Evolutionary conservation across 2,113 vertebrate genomes (phyloP).

Genomic region (Platycercus adscitus): DNA sequence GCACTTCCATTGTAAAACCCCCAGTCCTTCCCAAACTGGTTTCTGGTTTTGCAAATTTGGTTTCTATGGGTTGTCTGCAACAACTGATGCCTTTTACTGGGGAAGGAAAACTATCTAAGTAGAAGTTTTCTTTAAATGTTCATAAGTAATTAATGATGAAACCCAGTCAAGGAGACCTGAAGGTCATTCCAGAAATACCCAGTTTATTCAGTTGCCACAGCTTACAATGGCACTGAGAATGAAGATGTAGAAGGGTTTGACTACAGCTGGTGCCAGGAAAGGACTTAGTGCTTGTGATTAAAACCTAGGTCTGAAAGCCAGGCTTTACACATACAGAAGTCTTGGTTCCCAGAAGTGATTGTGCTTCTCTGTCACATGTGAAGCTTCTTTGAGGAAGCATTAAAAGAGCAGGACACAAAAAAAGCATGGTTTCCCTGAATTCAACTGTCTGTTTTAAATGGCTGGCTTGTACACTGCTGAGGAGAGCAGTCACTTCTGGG

Average conservation of each 20-base stretch:
- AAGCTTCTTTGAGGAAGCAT: background rate
- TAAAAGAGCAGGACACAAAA: background rate
- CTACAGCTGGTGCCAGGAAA: background rate
- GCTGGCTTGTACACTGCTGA: background rate
- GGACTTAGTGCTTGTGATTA: background rate
- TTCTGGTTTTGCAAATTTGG: background rate
- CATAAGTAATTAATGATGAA: background rate
- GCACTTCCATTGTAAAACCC: background rate
- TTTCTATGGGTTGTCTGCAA: background rate
- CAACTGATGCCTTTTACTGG: background rate
- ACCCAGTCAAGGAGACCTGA: background rate
- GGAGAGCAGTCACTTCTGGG: background rate
- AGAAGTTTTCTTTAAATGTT: background rate
- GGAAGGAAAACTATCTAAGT: background rate
- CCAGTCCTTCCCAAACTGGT: background rate
- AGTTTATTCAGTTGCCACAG: background rate
- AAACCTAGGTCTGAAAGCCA: background rate
- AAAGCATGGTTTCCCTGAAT: background rate
- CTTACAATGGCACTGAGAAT: background rate
- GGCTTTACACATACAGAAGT: background rate
- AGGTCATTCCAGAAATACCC: background rate
- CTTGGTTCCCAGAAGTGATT: background rate
- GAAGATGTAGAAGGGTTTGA: background rate
- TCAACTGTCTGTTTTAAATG: background rate
- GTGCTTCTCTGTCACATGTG: background rate